phyloP scores from a whole-genome alignment of 1,140 invertebrate species.

The Hylyphantes graminicola region DNA sequence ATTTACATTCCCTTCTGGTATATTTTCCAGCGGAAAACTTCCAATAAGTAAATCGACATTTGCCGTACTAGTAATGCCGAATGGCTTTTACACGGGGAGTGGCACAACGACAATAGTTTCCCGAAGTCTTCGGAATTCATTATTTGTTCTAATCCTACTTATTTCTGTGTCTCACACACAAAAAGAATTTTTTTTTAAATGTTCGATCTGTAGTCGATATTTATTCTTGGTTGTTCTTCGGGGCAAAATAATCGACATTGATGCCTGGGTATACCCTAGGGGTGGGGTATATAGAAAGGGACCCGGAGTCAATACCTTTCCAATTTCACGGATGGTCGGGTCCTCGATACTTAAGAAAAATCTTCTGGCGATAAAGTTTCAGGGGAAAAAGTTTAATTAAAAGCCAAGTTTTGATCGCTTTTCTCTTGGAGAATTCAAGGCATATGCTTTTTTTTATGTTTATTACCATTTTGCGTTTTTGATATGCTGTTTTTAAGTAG shows the following conservation, averaged over 20 bases:
- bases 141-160: conserved; percentile 41
- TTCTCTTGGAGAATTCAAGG: background rate
- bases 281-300: background rate
- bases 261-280: conserved; percentile 4
- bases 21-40: no score
- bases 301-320: conserved; percentile 48
- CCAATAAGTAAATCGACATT: no score
- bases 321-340: conserved; percentile 45
- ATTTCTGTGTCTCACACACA: background rate
- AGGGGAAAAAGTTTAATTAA: conserved; percentile 57
- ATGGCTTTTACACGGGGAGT: conserved; percentile 9
- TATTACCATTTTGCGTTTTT: background rate
- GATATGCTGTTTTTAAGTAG: background rate
- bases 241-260: conserved; percentile 34
- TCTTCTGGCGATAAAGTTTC: conserved; percentile 50
- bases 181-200: conserved; percentile 12
- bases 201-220: conserved; percentile 25
- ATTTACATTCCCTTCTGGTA: no score
- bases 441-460: background rate
- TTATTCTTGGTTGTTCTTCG: conserved; percentile 29
- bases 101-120: background rate
- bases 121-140: conserved; percentile 20
- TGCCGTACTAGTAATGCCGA: background rate
- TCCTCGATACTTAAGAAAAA: conserved; percentile 56
- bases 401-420: conserved; percentile 31